Evolutionary conservation across 2,888 invertebrate genomes (phyloP), one percentile per base, ranked within the genome.

Genomic region (Aspidapion aeneum): DNA sequence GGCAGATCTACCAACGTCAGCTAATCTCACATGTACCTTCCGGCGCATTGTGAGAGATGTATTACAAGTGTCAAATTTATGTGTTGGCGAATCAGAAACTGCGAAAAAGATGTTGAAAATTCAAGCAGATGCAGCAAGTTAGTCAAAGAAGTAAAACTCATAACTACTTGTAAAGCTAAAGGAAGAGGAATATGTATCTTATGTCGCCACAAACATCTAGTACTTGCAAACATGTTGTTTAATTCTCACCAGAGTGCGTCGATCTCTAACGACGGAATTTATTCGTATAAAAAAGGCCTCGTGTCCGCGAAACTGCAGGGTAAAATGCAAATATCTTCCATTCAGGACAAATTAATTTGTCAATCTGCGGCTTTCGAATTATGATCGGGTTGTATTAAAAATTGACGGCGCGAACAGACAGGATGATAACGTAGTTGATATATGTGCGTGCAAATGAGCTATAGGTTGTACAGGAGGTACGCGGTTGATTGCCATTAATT

Each of bases 281-380:
- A 35, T 35, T 35, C 3, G 12, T 35, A 35, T 35, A 35, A 35
- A 35, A 35, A 7, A 35, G 35, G 35, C 35, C 35, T 35, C 35
- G 35, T 35, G 19, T 58, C 7, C 60, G 63, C 69, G 65, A 50
- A 61, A 60, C 64, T 63, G 57, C 58, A 66, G 65, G 67, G 62
- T 48, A 68, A 58, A 67, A 69, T 69, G 70, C 69, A 69, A 69
- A 69, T 70, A 67, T 60, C 62, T 57, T 65, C 64, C 68, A 72
- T 70, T 71, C 70, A 69, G 69, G 66, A 69, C 66, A 62, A 69
- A 72, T 72, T 72, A 72, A 71, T 71, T 69, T 70, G 71, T 70
- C 68, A 70, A 70, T 67, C 66, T 66, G 65, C 57, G 64, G 64
- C 66, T 65, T 63, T 52, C 66, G 64, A 68, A 69, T 66, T 62